These are phyloP conservation scores for Elachura formosa DNA, from an alignment of 2,113 vertebrate genomes.

Conservation along the genomic window DNA sequence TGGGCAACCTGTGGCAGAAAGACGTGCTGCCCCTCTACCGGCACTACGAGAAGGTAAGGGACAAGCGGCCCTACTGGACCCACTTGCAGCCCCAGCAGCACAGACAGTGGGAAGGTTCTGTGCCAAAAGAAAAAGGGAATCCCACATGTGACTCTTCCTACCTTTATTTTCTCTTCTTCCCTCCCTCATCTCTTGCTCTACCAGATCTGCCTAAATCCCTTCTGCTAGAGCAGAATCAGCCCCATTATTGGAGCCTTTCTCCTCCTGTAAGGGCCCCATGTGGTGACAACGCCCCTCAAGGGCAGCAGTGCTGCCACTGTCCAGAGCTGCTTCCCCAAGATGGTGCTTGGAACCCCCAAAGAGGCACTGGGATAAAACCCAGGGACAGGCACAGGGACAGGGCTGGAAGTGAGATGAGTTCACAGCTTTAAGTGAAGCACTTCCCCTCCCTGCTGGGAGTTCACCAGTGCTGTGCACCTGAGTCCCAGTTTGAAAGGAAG, in stretches of 20 bases:
- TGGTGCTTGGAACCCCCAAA: not conserved
- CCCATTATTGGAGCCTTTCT: not conserved
- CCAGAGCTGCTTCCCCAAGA: not conserved
- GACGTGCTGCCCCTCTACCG: constrained; percentile 13
- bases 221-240: too few relatives aligned
- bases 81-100: rapidly evolving
- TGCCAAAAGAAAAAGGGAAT: not conserved
- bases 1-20: constrained; percentile 58
- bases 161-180: not conserved
- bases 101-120: rapidly evolving
- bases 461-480: rapidly evolving
- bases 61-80: rapidly evolving
- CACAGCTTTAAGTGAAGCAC: rapidly evolving
- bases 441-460: not conserved
- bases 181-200: not conserved
- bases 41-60: constrained; percentile 28
- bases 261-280: not conserved
- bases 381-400: not conserved
- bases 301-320: not conserved
- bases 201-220: not conserved
- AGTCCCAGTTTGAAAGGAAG: not conserved
- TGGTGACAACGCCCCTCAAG: not conserved
- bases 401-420: not conserved
- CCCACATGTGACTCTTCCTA: not conserved
- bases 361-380: not conserved